Evolutionary conservation across 2,797 vertebrate species (phyloP).

Genomic region (Darevskia nairensis): DNA sequence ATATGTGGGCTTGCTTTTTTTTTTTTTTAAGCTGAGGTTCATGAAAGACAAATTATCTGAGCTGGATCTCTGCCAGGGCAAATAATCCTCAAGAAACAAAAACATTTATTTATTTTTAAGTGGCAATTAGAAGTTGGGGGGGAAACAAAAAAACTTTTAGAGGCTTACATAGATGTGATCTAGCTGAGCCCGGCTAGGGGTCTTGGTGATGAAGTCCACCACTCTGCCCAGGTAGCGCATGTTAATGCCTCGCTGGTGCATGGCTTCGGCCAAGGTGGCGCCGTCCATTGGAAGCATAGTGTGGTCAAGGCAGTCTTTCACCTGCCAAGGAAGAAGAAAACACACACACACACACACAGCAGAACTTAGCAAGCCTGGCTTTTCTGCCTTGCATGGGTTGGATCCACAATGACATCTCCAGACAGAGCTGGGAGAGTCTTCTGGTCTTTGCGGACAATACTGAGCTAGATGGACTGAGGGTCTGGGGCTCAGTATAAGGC

Average conservation of each 20-base stretch:
- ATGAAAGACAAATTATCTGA: not conserved
- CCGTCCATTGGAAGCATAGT: constrained; percentile 95
- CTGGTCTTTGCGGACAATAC: not conserved
- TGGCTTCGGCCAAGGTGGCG: constrained; percentile 90
- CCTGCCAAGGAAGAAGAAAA: constrained; percentile 74
- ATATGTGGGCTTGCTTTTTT: too few relatives aligned
- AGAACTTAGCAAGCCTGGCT: too few relatives aligned
- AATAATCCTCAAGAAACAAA: not conserved
- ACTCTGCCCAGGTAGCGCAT: constrained; percentile 94
- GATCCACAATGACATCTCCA: too few relatives aligned
- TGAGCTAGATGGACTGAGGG: not conserved
- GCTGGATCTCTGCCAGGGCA: not conserved
- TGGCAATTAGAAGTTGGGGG: not conserved
- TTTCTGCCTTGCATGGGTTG: too few relatives aligned
- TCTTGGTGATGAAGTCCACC: constrained; percentile 88
- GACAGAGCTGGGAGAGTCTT: not conserved
- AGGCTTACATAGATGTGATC: constrained; percentile 93
- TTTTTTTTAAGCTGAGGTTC: not conserved
- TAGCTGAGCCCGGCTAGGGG: constrained; percentile 87
- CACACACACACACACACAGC: not conserved
- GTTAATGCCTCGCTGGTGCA: constrained; percentile 97
- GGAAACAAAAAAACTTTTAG: not conserved
- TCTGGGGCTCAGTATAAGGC: too few relatives aligned
- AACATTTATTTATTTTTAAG: not conserved
- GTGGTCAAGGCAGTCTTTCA: constrained; percentile 97